Conservation (phyloP, 2,113 vertebrate species). For the Miniopterus natalensis region DNA sequence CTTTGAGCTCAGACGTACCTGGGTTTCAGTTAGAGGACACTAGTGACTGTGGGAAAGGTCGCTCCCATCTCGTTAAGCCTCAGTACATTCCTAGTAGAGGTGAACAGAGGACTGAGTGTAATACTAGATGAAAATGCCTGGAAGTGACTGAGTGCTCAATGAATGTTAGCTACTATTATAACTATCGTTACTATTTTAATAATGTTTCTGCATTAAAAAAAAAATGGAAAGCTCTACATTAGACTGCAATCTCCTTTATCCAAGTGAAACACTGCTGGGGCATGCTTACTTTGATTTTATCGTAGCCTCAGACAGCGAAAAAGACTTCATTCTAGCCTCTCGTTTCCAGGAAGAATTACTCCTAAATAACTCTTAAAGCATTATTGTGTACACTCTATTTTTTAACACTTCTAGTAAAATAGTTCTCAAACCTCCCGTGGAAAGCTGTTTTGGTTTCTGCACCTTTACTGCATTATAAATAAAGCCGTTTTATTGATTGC, state of each 20-base stretch:
- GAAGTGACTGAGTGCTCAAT: not conserved
- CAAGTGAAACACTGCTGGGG: not conserved
- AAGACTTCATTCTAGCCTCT: not conserved
- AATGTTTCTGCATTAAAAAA: not conserved
- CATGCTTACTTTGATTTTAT: not conserved
- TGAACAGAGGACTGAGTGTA: not conserved
- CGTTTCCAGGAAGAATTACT: slow-evolving; percentile 1
- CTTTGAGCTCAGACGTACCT: not conserved
- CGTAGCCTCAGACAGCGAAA: not conserved
- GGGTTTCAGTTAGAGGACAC: not conserved
- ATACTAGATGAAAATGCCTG: not conserved
- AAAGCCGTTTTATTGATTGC: not conserved
- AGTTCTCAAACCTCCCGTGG: not conserved
- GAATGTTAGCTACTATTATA: not conserved
- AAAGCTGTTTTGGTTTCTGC: not conserved
- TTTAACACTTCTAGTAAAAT: not conserved
- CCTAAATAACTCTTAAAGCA: not conserved
- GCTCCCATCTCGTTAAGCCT: not conserved
- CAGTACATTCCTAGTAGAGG: not conserved
- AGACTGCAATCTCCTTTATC: not conserved
- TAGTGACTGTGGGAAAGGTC: not conserved
- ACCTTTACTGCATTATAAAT: not conserved
- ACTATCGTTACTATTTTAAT: not conserved
- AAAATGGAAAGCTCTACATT: not conserved
- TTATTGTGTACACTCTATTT: not conserved